These are phyloP conservation scores for Indicator indicator DNA, from an alignment of 2,113 vertebrate species.

Conservation along the genomic window DNA sequence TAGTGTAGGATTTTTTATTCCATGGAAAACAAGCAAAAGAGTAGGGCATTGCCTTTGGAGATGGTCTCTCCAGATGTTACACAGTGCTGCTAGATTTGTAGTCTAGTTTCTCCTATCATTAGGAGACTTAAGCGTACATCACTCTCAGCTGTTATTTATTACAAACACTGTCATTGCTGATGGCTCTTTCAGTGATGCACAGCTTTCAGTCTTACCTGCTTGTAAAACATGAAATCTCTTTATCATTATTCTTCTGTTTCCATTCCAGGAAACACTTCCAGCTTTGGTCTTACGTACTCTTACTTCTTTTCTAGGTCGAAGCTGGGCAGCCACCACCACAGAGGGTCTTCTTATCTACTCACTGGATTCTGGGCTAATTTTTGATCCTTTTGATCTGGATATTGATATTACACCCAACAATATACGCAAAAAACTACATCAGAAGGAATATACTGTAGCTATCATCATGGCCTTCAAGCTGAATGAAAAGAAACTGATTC, in stretches of 20 bases:
- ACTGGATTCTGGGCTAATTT: conserved; percentile 86
- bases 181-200: not conserved
- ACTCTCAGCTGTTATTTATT: not conserved
- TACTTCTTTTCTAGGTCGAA: conserved; percentile 80
- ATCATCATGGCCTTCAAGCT: conserved; percentile 91
- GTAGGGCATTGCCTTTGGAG: not conserved
- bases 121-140: not conserved
- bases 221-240: not conserved
- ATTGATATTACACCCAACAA: conserved; percentile 88
- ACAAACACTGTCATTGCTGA: not conserved
- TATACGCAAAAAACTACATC: conserved; percentile 80
- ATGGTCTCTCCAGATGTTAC: not conserved
- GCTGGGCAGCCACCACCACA: conserved; percentile 93
- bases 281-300: not conserved
- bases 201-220: not conserved
- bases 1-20: not conserved
- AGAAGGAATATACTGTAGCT: conserved; percentile 82
- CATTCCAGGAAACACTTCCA: not conserved
- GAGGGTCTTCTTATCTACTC: conserved; percentile 96
- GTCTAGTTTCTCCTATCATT: not conserved
- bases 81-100: not conserved
- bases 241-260: not conserved
- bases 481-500: conserved; percentile 87
- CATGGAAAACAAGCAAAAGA: not conserved
- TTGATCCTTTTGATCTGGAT: conserved; percentile 95